Evolutionary conservation across 2,113 vertebrate genomes (phyloP).

Genomic region (Pseudorhombus dupliciocellatus): DNA sequence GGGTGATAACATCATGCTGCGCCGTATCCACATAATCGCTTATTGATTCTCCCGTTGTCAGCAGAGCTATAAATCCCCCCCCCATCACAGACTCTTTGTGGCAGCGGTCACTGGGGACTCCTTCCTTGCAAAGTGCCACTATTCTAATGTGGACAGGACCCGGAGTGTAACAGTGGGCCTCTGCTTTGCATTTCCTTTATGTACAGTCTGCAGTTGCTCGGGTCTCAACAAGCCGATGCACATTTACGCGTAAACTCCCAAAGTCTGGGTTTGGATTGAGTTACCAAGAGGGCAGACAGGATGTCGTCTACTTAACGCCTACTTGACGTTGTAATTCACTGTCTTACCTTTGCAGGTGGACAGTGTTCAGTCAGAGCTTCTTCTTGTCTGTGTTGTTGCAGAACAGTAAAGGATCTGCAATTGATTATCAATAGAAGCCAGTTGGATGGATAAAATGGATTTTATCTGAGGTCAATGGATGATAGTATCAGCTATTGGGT

Average conservation of each 20-base stretch:
- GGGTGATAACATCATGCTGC: conserved; percentile 57
- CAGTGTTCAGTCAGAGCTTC: neutral
- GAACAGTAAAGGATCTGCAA: neutral
- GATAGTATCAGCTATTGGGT: no score
- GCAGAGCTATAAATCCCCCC: conserved; percentile 54
- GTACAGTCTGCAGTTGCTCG: neutral
- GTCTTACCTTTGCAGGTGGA: neutral
- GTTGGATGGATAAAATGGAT: no score
- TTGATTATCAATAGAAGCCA: neutral
- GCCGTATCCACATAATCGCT: conserved; percentile 59
- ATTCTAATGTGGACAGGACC: neutral
- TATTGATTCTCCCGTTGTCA: conserved; percentile 69
- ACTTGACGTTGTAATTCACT: conserved; percentile 1
- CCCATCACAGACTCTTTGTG: conserved; percentile 29
- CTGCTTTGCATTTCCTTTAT: conserved; percentile 18
- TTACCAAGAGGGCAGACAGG: neutral
- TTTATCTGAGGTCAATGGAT: no score
- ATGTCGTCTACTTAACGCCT: neutral
- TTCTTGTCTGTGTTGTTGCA: neutral
- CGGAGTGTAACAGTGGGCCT: neutral
- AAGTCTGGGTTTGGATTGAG: neutral
- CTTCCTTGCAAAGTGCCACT: conserved; percentile 14
- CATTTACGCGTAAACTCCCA: conserved; percentile 1
- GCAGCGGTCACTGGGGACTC: conserved; percentile 31
- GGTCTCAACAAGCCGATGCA: conserved; percentile 14